phyloP scores from a whole-genome alignment of 2,797 vertebrate species.

The Brachyalestes nurse region DNA sequence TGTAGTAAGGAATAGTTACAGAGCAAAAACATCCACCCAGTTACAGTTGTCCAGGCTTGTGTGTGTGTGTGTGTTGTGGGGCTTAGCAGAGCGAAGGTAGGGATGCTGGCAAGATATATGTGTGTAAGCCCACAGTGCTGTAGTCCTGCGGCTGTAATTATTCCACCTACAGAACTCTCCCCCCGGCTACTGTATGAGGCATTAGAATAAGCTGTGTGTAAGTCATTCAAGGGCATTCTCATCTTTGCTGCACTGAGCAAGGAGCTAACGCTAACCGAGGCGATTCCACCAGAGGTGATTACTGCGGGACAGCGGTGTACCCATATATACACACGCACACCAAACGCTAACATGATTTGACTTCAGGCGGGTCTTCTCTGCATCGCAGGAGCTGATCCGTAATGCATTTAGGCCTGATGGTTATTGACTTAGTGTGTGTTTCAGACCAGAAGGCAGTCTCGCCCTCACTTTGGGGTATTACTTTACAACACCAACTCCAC shows the following conservation, averaged over 20 bases:
- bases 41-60: neutral
- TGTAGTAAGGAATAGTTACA: no score
- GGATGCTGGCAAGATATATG: neutral
- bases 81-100: neutral
- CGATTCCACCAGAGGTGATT: neutral
- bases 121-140: slow-evolving; percentile 26
- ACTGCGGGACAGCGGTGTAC: neutral
- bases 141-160: slow-evolving; percentile 38
- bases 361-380: slow-evolving; percentile 40
- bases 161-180: slow-evolving; percentile 15
- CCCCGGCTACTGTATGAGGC: neutral
- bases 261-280: neutral
- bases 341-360: slow-evolving; percentile 37
- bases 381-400: slow-evolving; percentile 41
- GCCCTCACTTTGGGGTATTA: slow-evolving; percentile 46
- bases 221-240: slow-evolving; percentile 28
- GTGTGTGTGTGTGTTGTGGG: neutral
- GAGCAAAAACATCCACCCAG: neutral
- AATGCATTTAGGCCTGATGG: slow-evolving; percentile 55
- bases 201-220: slow-evolving; percentile 32
- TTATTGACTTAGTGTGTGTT: slow-evolving; percentile 60
- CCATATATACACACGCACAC: slow-evolving; percentile 1
- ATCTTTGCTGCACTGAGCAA: neutral
- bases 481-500: slow-evolving; percentile 39
- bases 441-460: slow-evolving; percentile 34